Evolutionary conservation across 2,888 invertebrate genomes (phyloP).

Genomic region (Parnassius glacialis): DNA sequence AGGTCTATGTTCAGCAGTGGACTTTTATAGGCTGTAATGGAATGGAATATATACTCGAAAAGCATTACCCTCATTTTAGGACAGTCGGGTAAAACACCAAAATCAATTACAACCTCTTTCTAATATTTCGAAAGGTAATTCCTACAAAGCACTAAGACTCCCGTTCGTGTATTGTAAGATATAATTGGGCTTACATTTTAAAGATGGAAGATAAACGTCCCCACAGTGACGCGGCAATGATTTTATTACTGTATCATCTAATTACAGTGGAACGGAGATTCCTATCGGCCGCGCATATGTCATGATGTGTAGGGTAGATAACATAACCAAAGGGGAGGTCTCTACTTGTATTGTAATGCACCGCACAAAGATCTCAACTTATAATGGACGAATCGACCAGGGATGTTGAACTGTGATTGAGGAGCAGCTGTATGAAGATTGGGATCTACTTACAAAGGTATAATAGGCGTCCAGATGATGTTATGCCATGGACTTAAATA

Average conservation of each 20-base stretch:
- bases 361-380: constrained; percentile 15
- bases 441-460: too few relatives aligned
- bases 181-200: constrained; percentile 32
- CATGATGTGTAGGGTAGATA: constrained; percentile 50
- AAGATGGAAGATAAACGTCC: constrained; percentile 41
- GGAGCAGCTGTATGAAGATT: neutral
- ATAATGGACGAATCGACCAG: constrained; percentile 15
- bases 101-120: too few relatives aligned
- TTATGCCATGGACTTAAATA: too few relatives aligned
- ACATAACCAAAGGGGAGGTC: constrained; percentile 31
- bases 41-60: too few relatives aligned
- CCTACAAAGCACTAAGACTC: neutral
- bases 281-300: constrained; percentile 63
- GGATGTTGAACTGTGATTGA: constrained; percentile 10
- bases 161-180: constrained; percentile 10
- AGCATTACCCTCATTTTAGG: too few relatives aligned
- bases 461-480: too few relatives aligned
- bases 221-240: constrained; percentile 55
- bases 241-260: constrained; percentile 74
- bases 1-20: too few relatives aligned
- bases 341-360: neutral
- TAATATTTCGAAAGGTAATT: neutral
- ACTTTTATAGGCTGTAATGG: too few relatives aligned
- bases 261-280: constrained; percentile 64
- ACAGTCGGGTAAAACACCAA: too few relatives aligned